Conservation (phyloP, 2,888 invertebrate species). For the Pseudococcus viburni region DNA sequence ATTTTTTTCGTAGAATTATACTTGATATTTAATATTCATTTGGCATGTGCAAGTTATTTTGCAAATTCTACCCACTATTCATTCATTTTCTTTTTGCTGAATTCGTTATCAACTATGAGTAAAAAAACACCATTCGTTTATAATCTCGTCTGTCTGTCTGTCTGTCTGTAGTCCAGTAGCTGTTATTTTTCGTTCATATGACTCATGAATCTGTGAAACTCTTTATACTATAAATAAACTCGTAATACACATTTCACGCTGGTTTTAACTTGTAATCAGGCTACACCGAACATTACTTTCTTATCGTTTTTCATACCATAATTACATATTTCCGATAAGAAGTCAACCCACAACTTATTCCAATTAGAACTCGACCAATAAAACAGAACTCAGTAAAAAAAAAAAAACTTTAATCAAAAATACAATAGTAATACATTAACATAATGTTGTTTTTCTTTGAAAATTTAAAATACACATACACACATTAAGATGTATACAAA, state of each 20-base stretch:
- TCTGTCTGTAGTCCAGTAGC: background rate
- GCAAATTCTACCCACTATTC: too few relatives aligned
- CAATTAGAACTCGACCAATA: background rate
- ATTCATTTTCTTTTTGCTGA: too few relatives aligned
- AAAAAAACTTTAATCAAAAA: slow-evolving; percentile 33
- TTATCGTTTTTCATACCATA: background rate
- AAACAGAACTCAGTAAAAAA: background rate
- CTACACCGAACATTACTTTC: background rate
- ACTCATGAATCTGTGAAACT: background rate
- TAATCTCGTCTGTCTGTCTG: background rate
- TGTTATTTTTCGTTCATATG: background rate
- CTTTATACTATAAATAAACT: background rate
- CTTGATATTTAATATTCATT: too few relatives aligned
- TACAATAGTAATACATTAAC: slow-evolving; percentile 39
- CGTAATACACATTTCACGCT: background rate
- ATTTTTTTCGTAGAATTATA: too few relatives aligned
- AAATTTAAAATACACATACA: slow-evolving; percentile 13
- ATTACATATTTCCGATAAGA: background rate
- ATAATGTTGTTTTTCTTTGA: background rate
- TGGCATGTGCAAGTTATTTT: too few relatives aligned
- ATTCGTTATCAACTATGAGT: background rate
- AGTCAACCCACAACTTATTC: background rate
- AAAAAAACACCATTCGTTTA: too few relatives aligned
- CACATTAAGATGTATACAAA: background rate
- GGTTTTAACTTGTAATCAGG: background rate